Conservation (phyloP, 2,113 vertebrate genomes). For the Neomonachus schauinslandi region DNA sequence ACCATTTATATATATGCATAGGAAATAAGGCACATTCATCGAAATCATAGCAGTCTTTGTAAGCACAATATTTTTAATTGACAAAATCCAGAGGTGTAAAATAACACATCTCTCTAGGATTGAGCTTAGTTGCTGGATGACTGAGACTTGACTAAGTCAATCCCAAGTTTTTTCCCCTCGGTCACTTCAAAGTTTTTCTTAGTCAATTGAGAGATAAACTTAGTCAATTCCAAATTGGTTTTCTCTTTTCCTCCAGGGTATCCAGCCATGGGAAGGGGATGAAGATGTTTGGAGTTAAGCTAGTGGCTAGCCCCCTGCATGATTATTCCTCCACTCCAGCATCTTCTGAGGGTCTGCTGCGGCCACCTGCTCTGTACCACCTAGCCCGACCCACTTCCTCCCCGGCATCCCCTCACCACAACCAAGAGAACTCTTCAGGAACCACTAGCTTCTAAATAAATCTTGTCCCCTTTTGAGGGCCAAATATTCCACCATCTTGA, state of each 20-base stretch:
- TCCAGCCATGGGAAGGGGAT: not conserved
- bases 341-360: not conserved
- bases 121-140: not conserved
- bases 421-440: not conserved
- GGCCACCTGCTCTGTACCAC: not conserved
- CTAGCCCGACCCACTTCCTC: not conserved
- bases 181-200: not conserved
- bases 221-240: not conserved
- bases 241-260: not conserved
- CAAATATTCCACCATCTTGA: not conserved
- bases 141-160: not conserved
- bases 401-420: not conserved
- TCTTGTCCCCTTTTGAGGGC: not conserved
- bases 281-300: not conserved
- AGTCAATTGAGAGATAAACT: not conserved
- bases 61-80: not conserved
- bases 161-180: not conserved
- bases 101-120: not conserved
- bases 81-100: not conserved
- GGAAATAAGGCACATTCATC: constrained; percentile 9
- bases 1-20: not conserved
- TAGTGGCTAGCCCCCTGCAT: not conserved
- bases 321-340: not conserved
- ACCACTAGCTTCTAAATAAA: not conserved
- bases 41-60: not conserved